Evolutionary conservation across 1,140 invertebrate species (phyloP).

Genomic region (Laodelphax striatellus): DNA sequence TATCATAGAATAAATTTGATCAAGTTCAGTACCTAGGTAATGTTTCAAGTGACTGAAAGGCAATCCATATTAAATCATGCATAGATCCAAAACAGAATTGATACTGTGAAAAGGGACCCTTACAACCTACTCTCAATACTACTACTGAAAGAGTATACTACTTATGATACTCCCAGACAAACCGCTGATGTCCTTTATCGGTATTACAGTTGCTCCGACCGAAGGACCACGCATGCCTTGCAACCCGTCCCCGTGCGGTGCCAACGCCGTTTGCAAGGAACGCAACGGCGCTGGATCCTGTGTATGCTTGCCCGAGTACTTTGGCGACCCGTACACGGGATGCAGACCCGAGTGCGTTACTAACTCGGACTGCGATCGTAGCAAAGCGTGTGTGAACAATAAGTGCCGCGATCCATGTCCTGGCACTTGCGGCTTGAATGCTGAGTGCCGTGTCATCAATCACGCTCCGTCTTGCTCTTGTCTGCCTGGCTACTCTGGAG

Average conservation of each 20-base stretch:
- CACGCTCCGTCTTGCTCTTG: constrained; percentile 55
- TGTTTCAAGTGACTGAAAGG: not conserved
- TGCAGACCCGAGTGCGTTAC: constrained; percentile 54
- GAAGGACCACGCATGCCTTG: constrained; percentile 44
- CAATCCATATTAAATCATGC: too few species aligned
- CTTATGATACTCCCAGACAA: too few species aligned
- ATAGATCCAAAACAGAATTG: too few species aligned
- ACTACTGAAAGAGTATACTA: too few species aligned
- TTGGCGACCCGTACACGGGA: constrained; percentile 51
- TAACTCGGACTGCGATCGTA: constrained; percentile 56
- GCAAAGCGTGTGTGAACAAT: constrained; percentile 53
- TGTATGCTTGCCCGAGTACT: constrained; percentile 48
- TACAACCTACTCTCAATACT: too few species aligned
- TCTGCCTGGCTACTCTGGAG: constrained; percentile 44
- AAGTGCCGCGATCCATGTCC: constrained; percentile 67
- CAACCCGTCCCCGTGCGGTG: constrained; percentile 59
- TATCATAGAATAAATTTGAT: constrained; percentile 25
- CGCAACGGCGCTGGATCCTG: constrained; percentile 62
- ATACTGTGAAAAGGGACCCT: too few species aligned
- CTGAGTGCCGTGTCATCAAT: constrained; percentile 53
- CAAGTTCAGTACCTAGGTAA: not conserved
- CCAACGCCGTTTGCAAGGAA: constrained; percentile 59
- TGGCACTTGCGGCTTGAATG: constrained; percentile 59
- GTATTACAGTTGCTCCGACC: constrained; percentile 26
- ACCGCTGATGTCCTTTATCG: not conserved